Percentiles rank a stretch among this genome's conserved stretches.
Evolutionary conservation across 2,888 invertebrate species (phyloP).

Genomic region (Willowsia nigromaculata): DNA sequence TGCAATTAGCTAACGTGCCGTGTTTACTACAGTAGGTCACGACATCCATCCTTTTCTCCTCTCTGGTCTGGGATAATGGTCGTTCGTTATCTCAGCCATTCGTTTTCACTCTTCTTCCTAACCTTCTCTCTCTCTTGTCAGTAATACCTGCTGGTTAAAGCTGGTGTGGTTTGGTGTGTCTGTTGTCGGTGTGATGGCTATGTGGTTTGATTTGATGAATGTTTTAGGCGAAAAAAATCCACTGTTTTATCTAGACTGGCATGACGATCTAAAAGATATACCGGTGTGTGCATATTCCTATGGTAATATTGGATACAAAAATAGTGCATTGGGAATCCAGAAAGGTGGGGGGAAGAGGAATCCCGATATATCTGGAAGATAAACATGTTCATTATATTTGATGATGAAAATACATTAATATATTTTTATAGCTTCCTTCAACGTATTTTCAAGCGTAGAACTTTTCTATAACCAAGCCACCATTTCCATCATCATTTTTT

Average conservation of each 20-base stretch:
- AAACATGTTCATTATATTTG: background rate
- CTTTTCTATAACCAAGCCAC: background rate
- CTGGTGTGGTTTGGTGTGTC: background rate
- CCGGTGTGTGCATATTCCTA: background rate
- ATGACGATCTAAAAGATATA: background rate
- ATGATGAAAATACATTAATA: slow-evolving; percentile 34
- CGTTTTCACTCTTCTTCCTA: background rate
- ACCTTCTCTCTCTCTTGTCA: background rate
- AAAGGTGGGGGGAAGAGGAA: background rate
- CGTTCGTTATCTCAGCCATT: slow-evolving; percentile 37
- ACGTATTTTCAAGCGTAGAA: background rate
- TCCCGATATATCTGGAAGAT: background rate
- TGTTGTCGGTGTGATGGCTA: slow-evolving; percentile 12
- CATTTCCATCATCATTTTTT: slow-evolving; percentile 1
- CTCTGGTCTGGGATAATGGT: slow-evolving; percentile 40
- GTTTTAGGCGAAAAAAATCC: slow-evolving; percentile 9
- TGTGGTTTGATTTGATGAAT: slow-evolving; percentile 41
- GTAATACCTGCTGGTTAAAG: background rate
- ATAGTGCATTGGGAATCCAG: background rate
- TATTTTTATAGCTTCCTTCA: slow-evolving; percentile 9
- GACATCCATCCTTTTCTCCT: slow-evolving; percentile 42
- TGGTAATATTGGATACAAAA: background rate
- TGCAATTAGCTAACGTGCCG: slow-evolving; percentile 64
- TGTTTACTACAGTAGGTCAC: slow-evolving; percentile 66
- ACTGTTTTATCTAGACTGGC: background rate